Percentiles rank a stretch among this genome's conserved stretches.
Conservation (phyloP, 37 sponge, comb jelly and placozoan species). For the Aphrocallistes beatrix region DNA sequence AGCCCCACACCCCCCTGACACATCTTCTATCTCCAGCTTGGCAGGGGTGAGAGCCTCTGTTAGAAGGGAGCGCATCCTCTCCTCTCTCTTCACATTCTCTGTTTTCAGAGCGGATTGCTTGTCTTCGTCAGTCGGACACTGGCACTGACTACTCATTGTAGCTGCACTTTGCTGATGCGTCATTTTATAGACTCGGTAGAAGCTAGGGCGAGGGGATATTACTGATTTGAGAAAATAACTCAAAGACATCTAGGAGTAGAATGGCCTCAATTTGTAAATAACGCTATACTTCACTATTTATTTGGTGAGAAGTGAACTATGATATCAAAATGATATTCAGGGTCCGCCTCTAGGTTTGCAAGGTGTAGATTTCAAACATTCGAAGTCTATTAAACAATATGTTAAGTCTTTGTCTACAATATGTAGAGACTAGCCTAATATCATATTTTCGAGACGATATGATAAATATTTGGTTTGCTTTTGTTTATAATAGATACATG, state of each 20-base stretch:
- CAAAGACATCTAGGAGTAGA: neutral
- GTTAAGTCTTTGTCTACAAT: too few relatives aligned
- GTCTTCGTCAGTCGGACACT: neutral
- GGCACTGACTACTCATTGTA: neutral
- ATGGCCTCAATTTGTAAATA: neutral
- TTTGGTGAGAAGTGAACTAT: too few relatives aligned
- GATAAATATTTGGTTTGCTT: too few relatives aligned
- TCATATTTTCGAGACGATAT: too few relatives aligned
- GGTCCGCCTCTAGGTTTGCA: too few relatives aligned
- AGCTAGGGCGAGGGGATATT: neutral
- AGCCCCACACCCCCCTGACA: neutral
- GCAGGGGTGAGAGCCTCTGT: neutral
- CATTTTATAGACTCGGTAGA: neutral
- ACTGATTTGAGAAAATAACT: neutral
- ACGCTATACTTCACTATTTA: too few relatives aligned
- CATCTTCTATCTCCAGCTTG: neutral
- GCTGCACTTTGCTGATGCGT: neutral
- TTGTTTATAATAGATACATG: too few relatives aligned
- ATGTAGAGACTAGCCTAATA: too few relatives aligned
- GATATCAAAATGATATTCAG: too few relatives aligned
- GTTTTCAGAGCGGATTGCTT: neutral
- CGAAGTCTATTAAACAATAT: too few relatives aligned
- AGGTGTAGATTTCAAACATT: too few relatives aligned
- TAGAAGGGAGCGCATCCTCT: neutral
- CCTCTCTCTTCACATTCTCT: neutral